Evolutionary conservation across 2,113 vertebrate species (phyloP).

Genomic region (Petroica traversi): DNA sequence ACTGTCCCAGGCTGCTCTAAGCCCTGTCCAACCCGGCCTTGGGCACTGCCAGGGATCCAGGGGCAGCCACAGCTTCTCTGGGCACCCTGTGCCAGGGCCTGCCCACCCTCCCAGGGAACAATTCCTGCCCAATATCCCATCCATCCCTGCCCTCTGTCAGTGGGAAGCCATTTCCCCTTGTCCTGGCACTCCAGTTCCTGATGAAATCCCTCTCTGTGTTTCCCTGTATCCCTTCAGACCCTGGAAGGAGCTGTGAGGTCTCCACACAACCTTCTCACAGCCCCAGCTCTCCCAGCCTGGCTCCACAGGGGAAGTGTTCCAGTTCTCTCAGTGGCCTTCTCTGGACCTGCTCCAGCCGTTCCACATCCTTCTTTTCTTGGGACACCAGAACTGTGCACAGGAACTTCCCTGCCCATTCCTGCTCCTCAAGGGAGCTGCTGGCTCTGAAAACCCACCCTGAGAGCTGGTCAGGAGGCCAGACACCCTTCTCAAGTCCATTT

Average conservation of each 20-base stretch:
- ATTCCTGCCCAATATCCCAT: neutral
- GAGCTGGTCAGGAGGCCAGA: neutral
- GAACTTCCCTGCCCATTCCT: neutral
- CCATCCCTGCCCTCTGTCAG: fast-evolving
- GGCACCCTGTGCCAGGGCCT: neutral
- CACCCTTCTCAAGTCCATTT: neutral
- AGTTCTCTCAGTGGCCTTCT: neutral
- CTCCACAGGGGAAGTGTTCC: neutral
- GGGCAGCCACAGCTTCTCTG: neutral
- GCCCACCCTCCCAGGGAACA: neutral
- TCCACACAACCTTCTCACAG: neutral
- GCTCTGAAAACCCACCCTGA: neutral
- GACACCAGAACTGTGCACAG: neutral
- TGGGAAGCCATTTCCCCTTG: fast-evolving
- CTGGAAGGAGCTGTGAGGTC: neutral
- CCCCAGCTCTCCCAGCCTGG: neutral
- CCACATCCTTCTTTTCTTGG: neutral
- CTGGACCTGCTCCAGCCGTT: neutral
- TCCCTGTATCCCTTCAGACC: neutral
- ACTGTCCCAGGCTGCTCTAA: neutral
- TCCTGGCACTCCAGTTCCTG: neutral
- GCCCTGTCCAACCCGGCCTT: fast-evolving
- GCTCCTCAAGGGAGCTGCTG: neutral
- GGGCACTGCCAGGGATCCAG: neutral
- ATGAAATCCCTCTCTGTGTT: too few relatives aligned